A percentile compares a stretch with the other conserved stretches of the same genome.
phyloP scores from a whole-genome alignment of 2,113 vertebrate genomes.

The Willisornis vidua region DNA sequence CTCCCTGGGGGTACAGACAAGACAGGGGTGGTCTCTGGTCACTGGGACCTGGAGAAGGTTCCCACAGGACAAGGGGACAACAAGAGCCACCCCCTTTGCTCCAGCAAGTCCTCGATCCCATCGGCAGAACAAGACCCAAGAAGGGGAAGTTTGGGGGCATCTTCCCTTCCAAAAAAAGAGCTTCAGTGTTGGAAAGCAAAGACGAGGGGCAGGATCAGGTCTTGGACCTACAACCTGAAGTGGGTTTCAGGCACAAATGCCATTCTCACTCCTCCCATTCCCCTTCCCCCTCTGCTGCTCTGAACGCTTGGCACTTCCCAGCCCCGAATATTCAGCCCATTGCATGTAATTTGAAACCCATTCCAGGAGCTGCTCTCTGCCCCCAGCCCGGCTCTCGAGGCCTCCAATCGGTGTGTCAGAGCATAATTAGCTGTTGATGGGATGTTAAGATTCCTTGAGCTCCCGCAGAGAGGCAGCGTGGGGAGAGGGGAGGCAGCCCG shows the following conservation, averaged over 20 bases:
- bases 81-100: neutral
- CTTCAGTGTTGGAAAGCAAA: neutral
- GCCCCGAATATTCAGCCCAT: neutral
- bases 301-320: neutral
- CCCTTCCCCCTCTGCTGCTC: neutral
- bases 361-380: conserved; percentile 27
- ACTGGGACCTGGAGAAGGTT: neutral
- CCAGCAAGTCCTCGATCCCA: neutral
- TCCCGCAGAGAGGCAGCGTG: conserved; percentile 38
- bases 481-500: conserved; percentile 24
- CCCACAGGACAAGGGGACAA: neutral
- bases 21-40: neutral
- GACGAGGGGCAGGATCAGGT: neutral
- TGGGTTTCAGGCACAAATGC: neutral
- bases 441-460: conserved; percentile 65
- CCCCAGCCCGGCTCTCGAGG: neutral
- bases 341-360: neutral
- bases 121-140: neutral
- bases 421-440: conserved; percentile 69
- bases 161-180: neutral
- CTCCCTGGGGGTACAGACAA: neutral
- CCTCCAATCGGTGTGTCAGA: conserved; percentile 59
- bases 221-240: neutral
- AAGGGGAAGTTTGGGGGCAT: neutral
- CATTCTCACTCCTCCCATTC: neutral